Evolutionary conservation across 1,140 invertebrate genomes (phyloP).

Genomic region (Aphaenogaster rudis): DNA sequence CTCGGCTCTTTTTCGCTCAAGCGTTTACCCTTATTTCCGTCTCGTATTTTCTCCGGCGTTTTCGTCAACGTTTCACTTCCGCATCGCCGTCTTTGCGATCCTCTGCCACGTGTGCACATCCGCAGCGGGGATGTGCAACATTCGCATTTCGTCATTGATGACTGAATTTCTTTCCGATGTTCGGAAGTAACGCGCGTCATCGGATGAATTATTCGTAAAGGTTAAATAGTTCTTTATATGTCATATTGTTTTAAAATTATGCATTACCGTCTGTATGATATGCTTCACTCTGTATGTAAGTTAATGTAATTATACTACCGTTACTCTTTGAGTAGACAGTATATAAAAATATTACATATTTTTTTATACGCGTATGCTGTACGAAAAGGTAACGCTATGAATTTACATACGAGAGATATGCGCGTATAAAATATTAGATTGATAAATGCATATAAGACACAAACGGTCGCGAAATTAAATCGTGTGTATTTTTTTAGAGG

Average conservation of each 20-base stretch:
- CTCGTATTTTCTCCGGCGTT: slow-evolving; percentile 20
- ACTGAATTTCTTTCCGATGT: not conserved
- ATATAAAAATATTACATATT: not conserved
- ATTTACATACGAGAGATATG: not conserved
- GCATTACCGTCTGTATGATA: not conserved
- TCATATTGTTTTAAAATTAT: not conserved
- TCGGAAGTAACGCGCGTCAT: not conserved
- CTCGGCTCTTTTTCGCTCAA: not conserved
- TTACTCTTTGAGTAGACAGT: not conserved
- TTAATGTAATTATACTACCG: not conserved
- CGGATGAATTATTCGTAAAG: not conserved
- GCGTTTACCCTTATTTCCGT: slow-evolving; percentile 41
- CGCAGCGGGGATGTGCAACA: slow-evolving; percentile 22
- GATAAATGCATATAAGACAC: not conserved
- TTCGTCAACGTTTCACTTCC: slow-evolving; percentile 42
- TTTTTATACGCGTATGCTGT: not conserved
- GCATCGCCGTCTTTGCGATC: not conserved
- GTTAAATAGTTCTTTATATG: not conserved
- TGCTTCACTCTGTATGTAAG: not conserved
- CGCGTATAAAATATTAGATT: slow-evolving; percentile 9
- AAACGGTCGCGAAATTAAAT: not conserved
- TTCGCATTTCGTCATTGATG: slow-evolving; percentile 6
- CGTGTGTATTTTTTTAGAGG: not conserved
- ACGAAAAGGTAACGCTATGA: not conserved
- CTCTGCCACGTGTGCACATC: not conserved